Conservation (phyloP, 1,140 invertebrate species). For the Xylocopa sonorina region DNA sequence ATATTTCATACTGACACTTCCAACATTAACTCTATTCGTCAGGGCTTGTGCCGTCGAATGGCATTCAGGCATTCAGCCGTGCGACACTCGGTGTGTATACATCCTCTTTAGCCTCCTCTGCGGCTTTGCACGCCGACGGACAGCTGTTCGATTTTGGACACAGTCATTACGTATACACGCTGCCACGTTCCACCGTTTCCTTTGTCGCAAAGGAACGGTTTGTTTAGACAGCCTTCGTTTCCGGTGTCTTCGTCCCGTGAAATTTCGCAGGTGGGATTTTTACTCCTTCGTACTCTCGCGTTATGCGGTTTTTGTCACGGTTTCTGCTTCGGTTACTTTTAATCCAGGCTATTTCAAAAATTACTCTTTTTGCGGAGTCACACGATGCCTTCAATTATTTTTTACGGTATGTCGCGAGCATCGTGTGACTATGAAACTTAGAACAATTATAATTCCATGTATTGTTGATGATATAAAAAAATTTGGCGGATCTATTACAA, state of each 20-base stretch:
- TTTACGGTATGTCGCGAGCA: no score
- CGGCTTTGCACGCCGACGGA: slow-evolving; percentile 32
- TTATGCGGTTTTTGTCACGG: no score
- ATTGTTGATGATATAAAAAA: no score
- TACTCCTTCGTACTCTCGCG: no score
- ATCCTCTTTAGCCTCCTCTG: slow-evolving; percentile 47
- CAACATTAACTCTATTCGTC: slow-evolving; percentile 66
- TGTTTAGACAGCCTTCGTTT: slow-evolving; percentile 63
- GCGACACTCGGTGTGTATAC: slow-evolving; percentile 39
- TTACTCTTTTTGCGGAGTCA: no score
- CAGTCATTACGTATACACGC: slow-evolving; percentile 56
- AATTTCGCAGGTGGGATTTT: slow-evolving; percentile 5
- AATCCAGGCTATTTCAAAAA: no score
- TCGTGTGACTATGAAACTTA: no score
- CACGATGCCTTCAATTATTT: no score
- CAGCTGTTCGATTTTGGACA: slow-evolving; percentile 59
- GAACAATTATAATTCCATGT: no score
- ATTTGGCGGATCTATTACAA: no score
- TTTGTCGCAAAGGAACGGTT: slow-evolving; percentile 46
- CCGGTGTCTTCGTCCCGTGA: slow-evolving; percentile 32
- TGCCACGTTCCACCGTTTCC: slow-evolving; percentile 37
- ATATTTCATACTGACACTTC: slow-evolving; percentile 68
- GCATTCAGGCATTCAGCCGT: slow-evolving; percentile 44
- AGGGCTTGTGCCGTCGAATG: slow-evolving; percentile 55
- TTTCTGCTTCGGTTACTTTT: no score